These are phyloP conservation scores for Nasalis larvatus DNA, from an alignment of 2,113 vertebrate species.

Conservation along the genomic window DNA sequence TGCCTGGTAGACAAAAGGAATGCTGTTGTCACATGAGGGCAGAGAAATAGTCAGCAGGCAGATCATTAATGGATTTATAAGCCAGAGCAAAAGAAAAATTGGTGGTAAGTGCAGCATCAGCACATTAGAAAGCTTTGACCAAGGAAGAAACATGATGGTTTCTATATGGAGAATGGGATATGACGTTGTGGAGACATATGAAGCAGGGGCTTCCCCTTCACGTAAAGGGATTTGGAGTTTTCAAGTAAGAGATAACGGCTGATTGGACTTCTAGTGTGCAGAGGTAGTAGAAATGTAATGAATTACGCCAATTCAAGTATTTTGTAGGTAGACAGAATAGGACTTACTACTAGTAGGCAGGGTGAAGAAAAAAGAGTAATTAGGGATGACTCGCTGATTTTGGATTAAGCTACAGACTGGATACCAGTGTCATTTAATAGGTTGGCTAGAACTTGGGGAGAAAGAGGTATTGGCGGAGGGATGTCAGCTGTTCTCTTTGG, in stretches of 20 bases:
- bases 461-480: not conserved
- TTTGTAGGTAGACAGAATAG: not conserved
- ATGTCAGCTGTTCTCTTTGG: not conserved
- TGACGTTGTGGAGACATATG: rapidly evolving
- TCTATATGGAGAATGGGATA: not conserved
- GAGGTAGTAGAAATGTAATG: not conserved
- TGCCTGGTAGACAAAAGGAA: not conserved
- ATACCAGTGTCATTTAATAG: not conserved
- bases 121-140: not conserved
- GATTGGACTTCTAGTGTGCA: not conserved
- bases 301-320: not conserved
- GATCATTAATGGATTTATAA: not conserved
- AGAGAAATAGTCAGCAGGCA: not conserved
- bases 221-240: not conserved
- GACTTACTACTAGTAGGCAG: not conserved
- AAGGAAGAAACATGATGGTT: not conserved
- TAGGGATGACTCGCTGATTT: not conserved
- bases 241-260: not conserved
- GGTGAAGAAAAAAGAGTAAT: not conserved
- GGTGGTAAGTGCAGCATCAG: not conserved
- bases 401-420: not conserved
- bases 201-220: not conserved
- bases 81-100: not conserved
- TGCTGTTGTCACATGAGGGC: not conserved
- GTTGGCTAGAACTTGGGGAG: not conserved